Evolutionary conservation across 1,140 invertebrate species (phyloP).

Genomic region (Magallana ariakensis): DNA sequence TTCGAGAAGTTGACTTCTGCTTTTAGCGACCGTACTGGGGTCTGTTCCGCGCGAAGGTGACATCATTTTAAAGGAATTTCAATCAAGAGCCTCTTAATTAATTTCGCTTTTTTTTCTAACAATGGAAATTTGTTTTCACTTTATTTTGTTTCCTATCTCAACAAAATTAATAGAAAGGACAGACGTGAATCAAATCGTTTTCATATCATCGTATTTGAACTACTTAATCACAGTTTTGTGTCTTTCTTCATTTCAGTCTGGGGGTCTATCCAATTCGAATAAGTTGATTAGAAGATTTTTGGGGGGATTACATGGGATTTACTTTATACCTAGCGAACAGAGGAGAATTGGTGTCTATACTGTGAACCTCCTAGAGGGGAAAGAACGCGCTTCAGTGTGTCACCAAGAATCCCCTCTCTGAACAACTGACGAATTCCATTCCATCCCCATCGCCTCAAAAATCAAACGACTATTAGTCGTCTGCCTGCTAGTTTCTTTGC

Average conservation of each 20-base stretch:
- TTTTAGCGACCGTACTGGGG: conserved; percentile 9
- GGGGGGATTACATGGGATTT: conserved; percentile 2
- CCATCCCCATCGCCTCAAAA: conserved; percentile 4
- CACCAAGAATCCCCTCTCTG: conserved; percentile 2
- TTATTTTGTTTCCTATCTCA: not conserved
- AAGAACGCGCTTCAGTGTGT: conserved; percentile 25
- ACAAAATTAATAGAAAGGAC: not conserved
- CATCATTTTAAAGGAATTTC: conserved; percentile 23
- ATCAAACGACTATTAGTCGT: conserved; percentile 31
- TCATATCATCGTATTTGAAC: not conserved
- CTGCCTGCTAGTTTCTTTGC: not conserved
- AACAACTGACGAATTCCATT: conserved; percentile 28
- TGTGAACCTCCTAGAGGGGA: conserved; percentile 21
- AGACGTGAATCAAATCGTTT: not conserved
- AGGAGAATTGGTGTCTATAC: conserved; percentile 9
- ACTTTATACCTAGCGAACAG: conserved; percentile 15
- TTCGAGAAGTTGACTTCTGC: conserved; percentile 33
- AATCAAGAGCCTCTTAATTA: not conserved
- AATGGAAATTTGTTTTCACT: not conserved
- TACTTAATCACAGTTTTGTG: not conserved
- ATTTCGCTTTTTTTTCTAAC: not conserved
- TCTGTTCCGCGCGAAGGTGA: not conserved
- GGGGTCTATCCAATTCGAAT: not conserved
- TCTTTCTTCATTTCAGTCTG: not conserved
- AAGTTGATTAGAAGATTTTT: not conserved